Base-by-base conservation (phyloP, 2,797 vertebrate genomes). In the Diglossa cyanea region DNA sequence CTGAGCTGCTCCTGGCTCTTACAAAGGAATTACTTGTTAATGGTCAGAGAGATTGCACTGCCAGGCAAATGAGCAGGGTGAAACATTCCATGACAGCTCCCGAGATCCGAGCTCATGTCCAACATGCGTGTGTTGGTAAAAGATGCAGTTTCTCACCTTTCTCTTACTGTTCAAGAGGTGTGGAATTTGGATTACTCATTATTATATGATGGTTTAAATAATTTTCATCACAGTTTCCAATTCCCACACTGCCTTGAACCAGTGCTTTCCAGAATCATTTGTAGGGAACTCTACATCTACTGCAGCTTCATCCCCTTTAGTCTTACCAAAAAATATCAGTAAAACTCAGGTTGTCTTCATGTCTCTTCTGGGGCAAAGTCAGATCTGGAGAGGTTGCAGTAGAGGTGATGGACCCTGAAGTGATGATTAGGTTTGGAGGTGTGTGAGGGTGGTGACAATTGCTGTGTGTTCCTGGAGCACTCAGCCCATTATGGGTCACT, bases 81-180 rank as follows among this genome's bases (percentile, higher is more conserved):
- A 12, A 77, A 17, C 6, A 1, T 65, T 65, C 37, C 10, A 1
- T 31, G 39, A 31, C 14, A 70, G 7, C 31, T 79, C 30, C 10
- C 13, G 35, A 8, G 17, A 42, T 25, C 4, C 20, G 30, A 33
- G 47, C 63, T 90, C 31, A 15, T 17, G 39, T 5, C 18, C 25
- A 17, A 4, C 4, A 0, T 35, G 8, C 0, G 0, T 44, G 6
- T 45, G 17, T 30, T 83, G 45, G 15, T 51, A 45, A 74, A 35
- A 79, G 9, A 39, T 60, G 25, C 31, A 26, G 12, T 33, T 79
- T 62, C 11, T 6, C 14, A 12, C 24, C 25, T 11, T n/a, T 23
- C 6, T 33, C n/a, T 63, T 18, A n/a, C 13, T 47, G 31, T 39
- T 40, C 2, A 35, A 19, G 57, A 47, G 31, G 7, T n/a, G 16